These are phyloP conservation scores for Montipora capricornis DNA, from an alignment of 64 coral and sea anemone species.

Conservation along the genomic window DNA sequence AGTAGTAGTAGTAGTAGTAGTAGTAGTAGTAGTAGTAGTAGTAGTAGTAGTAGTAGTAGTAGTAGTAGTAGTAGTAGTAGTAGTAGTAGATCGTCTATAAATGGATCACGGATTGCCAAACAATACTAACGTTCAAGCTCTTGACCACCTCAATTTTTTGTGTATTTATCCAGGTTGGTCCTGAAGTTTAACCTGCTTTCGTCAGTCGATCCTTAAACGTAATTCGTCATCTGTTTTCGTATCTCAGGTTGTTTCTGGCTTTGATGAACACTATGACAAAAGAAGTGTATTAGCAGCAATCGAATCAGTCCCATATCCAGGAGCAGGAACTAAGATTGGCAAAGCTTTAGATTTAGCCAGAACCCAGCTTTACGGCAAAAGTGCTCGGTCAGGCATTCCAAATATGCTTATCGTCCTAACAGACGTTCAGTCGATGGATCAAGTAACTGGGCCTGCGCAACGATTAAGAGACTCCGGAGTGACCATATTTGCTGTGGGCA, in stretches of 20 bases:
- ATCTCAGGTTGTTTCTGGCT: not conserved
- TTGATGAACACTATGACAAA: not conserved
- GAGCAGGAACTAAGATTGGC: not conserved
- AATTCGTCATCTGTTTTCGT: too few relatives aligned
- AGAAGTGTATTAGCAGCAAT: not conserved
- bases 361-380: not conserved
- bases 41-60: too few relatives aligned
- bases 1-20: too few relatives aligned
- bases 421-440: constrained; percentile 34
- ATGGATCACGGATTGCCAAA: too few relatives aligned
- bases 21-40: too few relatives aligned
- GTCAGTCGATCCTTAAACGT: too few relatives aligned
- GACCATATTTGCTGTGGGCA: constrained; percentile 8
- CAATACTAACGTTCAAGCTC: too few relatives aligned
- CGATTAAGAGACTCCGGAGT: not conserved
- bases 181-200: too few relatives aligned
- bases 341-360: not conserved
- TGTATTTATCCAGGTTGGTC: too few relatives aligned
- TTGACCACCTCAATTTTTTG: too few relatives aligned
- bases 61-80: too few relatives aligned
- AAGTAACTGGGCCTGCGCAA: not conserved
- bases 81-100: too few relatives aligned
- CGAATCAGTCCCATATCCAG: not conserved
- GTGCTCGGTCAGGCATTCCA: not conserved
- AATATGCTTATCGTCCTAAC: constrained; percentile 36